Base-by-base conservation (phyloP, 2,797 vertebrate genomes). In the Falco naumanni region DNA sequence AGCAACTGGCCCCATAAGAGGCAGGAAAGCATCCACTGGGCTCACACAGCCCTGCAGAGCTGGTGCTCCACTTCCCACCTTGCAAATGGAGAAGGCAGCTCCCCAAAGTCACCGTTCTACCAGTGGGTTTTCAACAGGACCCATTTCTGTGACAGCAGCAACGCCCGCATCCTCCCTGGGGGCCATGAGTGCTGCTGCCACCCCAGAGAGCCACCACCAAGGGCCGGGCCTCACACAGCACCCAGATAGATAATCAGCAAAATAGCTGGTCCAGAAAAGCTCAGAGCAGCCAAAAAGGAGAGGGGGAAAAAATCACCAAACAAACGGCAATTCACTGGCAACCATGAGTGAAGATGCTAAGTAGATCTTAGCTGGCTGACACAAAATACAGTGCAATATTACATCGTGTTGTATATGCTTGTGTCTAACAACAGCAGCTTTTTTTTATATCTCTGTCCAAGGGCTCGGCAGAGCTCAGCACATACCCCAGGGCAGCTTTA, bases 121-220 rank as follows among this genome's bases (percentile, higher is more conserved):
- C 24, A 14, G 14, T 1, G 53, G 28, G 56, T 33, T 54, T 64
- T 39, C 26, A 60, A 6, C 12, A 33, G 48, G 41, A 16, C 24
- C 15, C 22, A 2, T 16, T 17, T 22, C 64, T 51, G 25, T 12
- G n/a, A 48, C 1, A 3, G 15, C 28, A 45, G 74, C 15, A 45
- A 48, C 37, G 13, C 56, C 33, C 0, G 1, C 9, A 5, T 5
- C 14, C 56, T 51, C 24, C 53, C 28, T 2, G 16, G n/a, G 15
- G 10, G 8, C n/a, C 1, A 0, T 0, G 15, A 37, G 53, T 9
- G 21, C 43, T 75, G 66, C 43, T 75, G 82, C 60, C 16, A 24
- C 15, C 51, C 37, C 31, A 15, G 14, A 11, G 26, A 39, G 22
- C 6, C 76, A 31, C 17, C 29, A 45, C 37, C 0, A 1, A 43